These are phyloP conservation scores for Barnardius zonarius DNA, from an alignment of 2,113 vertebrate genomes.

Conservation along the genomic window DNA sequence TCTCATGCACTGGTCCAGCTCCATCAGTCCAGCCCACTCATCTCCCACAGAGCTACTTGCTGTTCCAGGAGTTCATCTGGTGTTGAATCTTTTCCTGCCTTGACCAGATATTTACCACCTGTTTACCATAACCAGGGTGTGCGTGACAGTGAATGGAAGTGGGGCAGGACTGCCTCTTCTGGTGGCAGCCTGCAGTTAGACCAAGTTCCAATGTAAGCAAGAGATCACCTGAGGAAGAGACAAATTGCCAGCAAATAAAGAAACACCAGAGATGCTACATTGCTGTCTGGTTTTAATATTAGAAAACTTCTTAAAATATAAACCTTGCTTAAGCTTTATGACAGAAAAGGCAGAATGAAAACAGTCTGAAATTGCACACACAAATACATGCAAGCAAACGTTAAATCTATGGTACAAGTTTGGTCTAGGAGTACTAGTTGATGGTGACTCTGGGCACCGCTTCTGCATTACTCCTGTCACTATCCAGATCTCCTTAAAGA, in stretches of 20 bases:
- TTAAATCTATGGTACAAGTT: not conserved
- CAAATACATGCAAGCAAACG: not conserved
- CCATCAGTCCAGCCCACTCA: not conserved
- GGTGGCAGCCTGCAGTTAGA: not conserved
- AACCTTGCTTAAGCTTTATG: not conserved
- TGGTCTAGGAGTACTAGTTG: not conserved
- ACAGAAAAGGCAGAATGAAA: not conserved
- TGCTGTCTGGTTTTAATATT: not conserved
- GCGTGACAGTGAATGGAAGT: fast-evolving
- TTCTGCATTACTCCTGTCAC: not conserved
- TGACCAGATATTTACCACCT: not conserved
- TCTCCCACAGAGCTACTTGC: not conserved
- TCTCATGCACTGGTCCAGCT: not conserved
- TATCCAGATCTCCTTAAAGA: not conserved
- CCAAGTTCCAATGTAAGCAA: not conserved
- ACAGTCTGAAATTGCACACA: not conserved
- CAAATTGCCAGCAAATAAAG: not conserved
- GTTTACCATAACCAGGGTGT: not conserved
- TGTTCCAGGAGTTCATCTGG: not conserved
- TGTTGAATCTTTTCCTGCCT: not conserved
- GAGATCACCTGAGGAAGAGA: not conserved
- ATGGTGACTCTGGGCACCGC: not conserved
- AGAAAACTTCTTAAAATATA: not conserved
- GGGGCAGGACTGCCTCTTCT: not conserved
- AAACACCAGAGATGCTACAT: not conserved